phyloP scores from a whole-genome alignment of 2,113 vertebrate species.

The Sceloporus tristichus region DNA sequence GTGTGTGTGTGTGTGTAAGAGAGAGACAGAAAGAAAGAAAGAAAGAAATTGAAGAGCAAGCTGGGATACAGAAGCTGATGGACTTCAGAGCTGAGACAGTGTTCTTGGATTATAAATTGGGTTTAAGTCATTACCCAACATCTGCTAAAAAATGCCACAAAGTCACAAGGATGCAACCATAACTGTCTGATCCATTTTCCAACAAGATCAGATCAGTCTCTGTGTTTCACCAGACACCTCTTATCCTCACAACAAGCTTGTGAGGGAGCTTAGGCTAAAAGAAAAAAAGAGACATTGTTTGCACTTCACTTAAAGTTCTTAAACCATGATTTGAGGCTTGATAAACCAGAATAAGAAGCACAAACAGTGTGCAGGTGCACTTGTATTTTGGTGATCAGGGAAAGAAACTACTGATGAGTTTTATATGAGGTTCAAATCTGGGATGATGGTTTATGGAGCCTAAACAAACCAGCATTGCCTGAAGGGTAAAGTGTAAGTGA shows the following conservation, averaged over 20 bases:
- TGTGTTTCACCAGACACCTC: background rate
- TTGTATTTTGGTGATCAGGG: no score
- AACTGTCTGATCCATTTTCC: slow-evolving; percentile 12
- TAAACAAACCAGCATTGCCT: no score
- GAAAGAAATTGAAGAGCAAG: background rate
- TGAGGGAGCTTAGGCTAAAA: background rate
- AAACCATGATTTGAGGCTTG: background rate
- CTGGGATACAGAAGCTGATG: background rate
- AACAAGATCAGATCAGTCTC: background rate
- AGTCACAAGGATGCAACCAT: no score
- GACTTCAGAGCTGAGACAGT: background rate
- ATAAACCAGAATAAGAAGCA: background rate
- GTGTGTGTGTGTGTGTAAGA: background rate
- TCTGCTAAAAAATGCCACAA: no score
- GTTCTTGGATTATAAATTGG: slow-evolving; percentile 37
- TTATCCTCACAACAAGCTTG: background rate
- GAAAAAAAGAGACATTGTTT: background rate
- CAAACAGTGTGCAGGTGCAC: background rate
- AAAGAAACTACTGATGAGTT: no score
- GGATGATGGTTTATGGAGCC: no score
- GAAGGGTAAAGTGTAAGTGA: no score
- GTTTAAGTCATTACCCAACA: background rate
- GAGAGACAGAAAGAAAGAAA: background rate
- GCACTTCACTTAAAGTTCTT: background rate
- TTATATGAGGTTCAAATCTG: no score